Evolutionary conservation across 2,797 vertebrate genomes (phyloP), one percentile per base, ranked within the genome.

Genomic region (Tadarida brasiliensis): DNA sequence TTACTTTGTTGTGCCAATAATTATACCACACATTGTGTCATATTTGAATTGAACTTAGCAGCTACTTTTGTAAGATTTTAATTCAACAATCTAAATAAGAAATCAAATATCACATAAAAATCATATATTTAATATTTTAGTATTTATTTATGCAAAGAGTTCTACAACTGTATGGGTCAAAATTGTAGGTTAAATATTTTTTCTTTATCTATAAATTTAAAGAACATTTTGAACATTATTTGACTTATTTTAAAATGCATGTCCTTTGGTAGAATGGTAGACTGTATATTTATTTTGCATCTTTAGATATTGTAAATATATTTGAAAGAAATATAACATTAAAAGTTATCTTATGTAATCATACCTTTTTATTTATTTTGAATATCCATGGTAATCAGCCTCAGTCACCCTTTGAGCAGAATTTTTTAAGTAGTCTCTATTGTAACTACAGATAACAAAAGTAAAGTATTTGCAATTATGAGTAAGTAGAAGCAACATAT

Each of bases 251-350:
- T 16, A 74, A 49, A 74, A 57, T 54, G 8, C 0, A 57, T 51
- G 4, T 3, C 2, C 0, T 39, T 14, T 49, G 9, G 0, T 22
- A 82, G 11, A 88, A 57, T 24, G 7, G 0, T 26, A 33, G n/a
- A n/a, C 39, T 11, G 73, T 30, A 73, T 30, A 57, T 14, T 59
- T 61, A 3, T 57, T 80, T 80, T 67, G 1, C 3, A 76, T 24
- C 83, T 94, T 59, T 51, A 44, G 6, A 44, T 57, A 33, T 81
- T 63, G 56, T 83, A 49, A 59, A 19, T 49, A 26, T 77, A n/a
- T 28, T 73, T 94, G 2, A 73, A 95, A 49, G 2, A 4, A 3
- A 91, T 73, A 35, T 54, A 5, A 56, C 4, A 63, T 78, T 61
- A 63, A 44, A 70, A 19, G 39, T 74, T 4, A 44, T 59, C 1